Evolutionary conservation across 2,888 invertebrate species (phyloP), one percentile per base, ranked within the genome.

Genomic region (Andrena bucephala): DNA sequence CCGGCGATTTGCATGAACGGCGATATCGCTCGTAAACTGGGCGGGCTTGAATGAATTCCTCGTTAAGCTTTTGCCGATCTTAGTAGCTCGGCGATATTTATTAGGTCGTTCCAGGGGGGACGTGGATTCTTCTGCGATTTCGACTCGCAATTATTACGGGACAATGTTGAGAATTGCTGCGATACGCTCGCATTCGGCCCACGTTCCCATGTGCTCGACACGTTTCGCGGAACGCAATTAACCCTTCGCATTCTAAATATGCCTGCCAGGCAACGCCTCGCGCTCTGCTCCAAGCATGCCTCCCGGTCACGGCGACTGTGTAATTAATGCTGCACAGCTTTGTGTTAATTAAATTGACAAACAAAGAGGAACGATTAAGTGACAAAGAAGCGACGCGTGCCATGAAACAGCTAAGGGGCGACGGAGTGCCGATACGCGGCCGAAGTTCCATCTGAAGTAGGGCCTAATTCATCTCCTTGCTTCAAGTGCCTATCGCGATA

Each of bases 161-260:
- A 42, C 42, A 42, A 42, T 16, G 42, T 42, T 42, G 42, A 42
- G 42, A 42, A 42, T 42, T 42, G 16, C 42, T 42, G 42, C 42
- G 42, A 16, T 42, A 42, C 16, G 16, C 42, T 42, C 42, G 42
- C 42, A 16, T 42, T 42, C 16, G 5, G 16, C 42, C 16, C 42
- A 16, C 20, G 52, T 20, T 52, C 52, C 52, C 52, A 52, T 52
- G 52, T 52, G 52, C 20, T 20, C 7, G 20, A 52, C n/a, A 52
- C 52, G 52, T 52, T 52, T 52, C 20, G 52, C 52, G 2, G 52
- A 52, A 52, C 52, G 20, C n/a, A 52, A 52, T 52, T 52, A 52
- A 52, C 48, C 42, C 65, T 36, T 52, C 8, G 52, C 8, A 20
- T 20, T 52, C 20, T 52, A 20, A n/a, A 52, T 52, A 52, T 20